Evolutionary conservation across 2,113 vertebrate species (phyloP), one percentile per base, ranked within the genome.

Genomic region (Chloropsis hardwickii): DNA sequence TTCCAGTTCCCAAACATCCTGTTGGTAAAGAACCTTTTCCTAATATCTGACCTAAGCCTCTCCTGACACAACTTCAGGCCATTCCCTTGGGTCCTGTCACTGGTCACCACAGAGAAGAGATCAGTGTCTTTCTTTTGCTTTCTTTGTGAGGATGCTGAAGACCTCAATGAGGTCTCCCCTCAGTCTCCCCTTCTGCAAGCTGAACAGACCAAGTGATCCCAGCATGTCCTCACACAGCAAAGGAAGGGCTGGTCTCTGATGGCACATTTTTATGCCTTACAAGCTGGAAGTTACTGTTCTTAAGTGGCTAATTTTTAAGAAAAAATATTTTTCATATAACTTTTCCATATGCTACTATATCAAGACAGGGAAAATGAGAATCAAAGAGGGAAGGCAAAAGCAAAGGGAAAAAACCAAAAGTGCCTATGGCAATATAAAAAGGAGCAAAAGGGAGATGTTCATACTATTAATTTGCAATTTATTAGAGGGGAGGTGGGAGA

Each of bases 401-500:
- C 12, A 88, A 90, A 82, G 12, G 8, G 21, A 37, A 53, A 17
- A 88, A 87, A 67, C 1, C 31, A 37, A n/a, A 91, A 51, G 9
- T n/a, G 14, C 17, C 22, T 37, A 27, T 22, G 31, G 39, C 31
- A 71, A 57, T 66, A 74, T 22, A 88, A 51, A 85, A 47, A 42
- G 12, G 16, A 90, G 10, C 3, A 81, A 57, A 81, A 4, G 8
- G 1, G 4, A 72, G 50, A 77, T 9, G 19, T 16, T 48, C 14
- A 25, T 39, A 23, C 14, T 19, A n/a, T 33, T 47, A 28, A 23
- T 67, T 45, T 54, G 24, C 44, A 77, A 7, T 21, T 54, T 39
- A 54, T 14, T 23, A 39, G n/a, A 17, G 11, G 2, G 6, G 9
- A 10, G 10, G 6, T 73, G 3, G 2, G 11, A 11, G 17, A 24